Conservation (phyloP, 1,140 invertebrate genomes). For the Tetramorium parvispinum region DNA sequence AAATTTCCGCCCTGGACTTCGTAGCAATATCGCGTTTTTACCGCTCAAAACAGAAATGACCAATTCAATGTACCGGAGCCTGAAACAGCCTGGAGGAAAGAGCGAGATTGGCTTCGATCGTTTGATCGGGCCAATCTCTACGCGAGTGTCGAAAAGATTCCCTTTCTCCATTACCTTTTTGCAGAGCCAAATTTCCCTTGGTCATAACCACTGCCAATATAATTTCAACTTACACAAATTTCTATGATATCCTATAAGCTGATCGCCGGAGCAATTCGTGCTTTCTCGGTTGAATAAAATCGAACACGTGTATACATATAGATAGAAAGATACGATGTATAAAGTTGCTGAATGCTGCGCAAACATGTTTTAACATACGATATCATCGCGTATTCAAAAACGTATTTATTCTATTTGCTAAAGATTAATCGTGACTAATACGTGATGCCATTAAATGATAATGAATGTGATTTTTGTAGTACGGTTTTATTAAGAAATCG, state of each 20-base stretch:
- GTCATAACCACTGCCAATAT: constrained; percentile 45
- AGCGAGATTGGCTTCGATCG: constrained; percentile 55
- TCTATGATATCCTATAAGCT: constrained; percentile 19
- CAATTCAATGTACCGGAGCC: background rate
- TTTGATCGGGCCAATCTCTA: constrained; percentile 61
- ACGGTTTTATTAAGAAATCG: background rate
- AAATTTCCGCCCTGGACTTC: constrained; percentile 9
- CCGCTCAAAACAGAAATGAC: constrained; percentile 40
- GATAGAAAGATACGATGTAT: background rate
- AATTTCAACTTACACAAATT: constrained; percentile 62
- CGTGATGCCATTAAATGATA: background rate
- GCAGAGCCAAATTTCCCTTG: background rate
- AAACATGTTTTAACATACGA: background rate
- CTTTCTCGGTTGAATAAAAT: constrained; percentile 24
- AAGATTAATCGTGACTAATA: background rate
- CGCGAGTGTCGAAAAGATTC: constrained; percentile 52
- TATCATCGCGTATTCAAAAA: background rate
- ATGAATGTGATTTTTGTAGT: background rate
- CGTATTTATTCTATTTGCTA: background rate
- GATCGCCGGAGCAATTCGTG: background rate
- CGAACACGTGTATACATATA: background rate
- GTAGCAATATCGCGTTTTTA: constrained; percentile 57
- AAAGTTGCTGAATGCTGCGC: background rate
- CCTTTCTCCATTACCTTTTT: constrained; percentile 34
- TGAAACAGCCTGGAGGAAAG: constrained; percentile 19